These are phyloP conservation scores for Oriolus oriolus DNA, from an alignment of 2,113 vertebrate genomes.

Conservation along the genomic window DNA sequence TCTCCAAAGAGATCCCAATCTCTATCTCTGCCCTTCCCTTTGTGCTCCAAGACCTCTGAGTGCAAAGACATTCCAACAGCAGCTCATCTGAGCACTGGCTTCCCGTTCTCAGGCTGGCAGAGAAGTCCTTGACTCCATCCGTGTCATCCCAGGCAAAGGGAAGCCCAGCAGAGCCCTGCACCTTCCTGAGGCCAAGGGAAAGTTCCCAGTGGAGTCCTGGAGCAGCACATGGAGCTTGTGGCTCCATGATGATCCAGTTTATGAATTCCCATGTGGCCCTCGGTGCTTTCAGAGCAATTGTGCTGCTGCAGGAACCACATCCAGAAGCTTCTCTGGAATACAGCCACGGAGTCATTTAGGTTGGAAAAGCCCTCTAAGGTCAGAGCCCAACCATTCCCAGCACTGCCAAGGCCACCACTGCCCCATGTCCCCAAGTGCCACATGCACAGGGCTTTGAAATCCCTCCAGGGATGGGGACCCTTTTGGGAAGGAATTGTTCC, in stretches of 20 bases:
- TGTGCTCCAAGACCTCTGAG: background rate
- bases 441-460: fast-evolving
- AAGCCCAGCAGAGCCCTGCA: background rate
- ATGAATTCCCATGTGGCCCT: background rate
- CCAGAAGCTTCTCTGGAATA: background rate
- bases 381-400: background rate
- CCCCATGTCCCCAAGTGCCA: fast-evolving
- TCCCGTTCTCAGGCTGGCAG: background rate
- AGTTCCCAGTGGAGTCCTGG: background rate
- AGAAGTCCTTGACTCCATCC: background rate
- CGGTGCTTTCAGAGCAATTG: background rate
- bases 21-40: background rate
- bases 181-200: background rate
- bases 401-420: background rate
- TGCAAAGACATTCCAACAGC: background rate
- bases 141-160: background rate
- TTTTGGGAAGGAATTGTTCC: background rate
- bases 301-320: background rate
- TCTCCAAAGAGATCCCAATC: background rate
- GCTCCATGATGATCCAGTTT: background rate
- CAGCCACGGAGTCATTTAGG: fast-evolving
- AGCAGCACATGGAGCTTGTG: background rate
- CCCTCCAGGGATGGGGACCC: background rate
- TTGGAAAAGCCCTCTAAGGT: background rate
- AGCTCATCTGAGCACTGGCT: background rate